A percentile compares a stretch with the other conserved stretches of the same genome.
These are phyloP conservation scores for Chaetorhynchus papuensis DNA, from an alignment of 2,113 vertebrate species.

Conservation along the genomic window DNA sequence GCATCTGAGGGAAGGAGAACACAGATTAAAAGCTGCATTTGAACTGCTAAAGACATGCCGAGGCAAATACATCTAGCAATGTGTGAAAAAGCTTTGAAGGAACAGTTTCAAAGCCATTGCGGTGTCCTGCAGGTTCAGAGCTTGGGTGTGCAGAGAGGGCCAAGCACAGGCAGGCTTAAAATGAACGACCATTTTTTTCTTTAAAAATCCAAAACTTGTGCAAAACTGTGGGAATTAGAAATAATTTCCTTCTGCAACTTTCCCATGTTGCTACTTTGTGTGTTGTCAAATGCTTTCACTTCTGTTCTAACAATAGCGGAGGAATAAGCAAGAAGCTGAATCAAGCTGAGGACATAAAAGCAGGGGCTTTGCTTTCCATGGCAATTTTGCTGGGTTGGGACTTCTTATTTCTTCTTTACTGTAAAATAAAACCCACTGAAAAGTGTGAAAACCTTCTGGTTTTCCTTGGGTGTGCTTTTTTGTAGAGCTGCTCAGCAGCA, in stretches of 20 bases:
- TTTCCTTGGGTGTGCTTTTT: not conserved
- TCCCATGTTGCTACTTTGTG: not conserved
- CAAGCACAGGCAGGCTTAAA: not conserved
- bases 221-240: not conserved
- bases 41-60: not conserved
- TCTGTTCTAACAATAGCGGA: not conserved
- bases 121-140: accelerated
- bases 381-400: not conserved
- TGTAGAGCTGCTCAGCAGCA: not conserved
- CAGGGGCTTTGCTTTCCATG: not conserved
- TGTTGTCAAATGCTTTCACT: not conserved
- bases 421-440: not conserved
- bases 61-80: not conserved
- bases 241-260: not conserved
- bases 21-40: not conserved
- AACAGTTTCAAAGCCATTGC: not conserved
- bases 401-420: not conserved
- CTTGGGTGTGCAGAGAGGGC: not conserved
- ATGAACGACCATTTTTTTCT: not conserved
- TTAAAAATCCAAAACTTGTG: accelerated
- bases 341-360: not conserved
- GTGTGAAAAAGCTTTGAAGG: not conserved
- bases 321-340: not conserved
- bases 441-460: not conserved
- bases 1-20: not conserved